These are phyloP conservation scores for Myathropa florea DNA, from an alignment of 2,888 invertebrate species.

Conservation along the genomic window DNA sequence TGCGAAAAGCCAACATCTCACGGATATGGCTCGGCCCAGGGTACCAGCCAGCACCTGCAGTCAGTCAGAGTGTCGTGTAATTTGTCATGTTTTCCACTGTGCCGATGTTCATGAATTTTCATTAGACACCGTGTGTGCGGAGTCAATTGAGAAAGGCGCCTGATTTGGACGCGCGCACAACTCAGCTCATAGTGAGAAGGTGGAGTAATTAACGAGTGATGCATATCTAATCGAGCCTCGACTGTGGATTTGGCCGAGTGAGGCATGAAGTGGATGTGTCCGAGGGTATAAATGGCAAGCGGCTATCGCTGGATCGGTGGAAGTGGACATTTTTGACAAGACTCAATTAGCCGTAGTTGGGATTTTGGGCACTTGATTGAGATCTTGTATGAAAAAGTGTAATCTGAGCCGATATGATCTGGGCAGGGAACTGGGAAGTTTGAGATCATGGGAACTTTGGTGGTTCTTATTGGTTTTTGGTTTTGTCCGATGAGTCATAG, in stretches of 20 bases:
- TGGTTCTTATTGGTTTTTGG: neutral
- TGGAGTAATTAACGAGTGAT: conserved; percentile 68
- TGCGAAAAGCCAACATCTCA: neutral
- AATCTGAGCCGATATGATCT: neutral
- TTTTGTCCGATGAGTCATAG: neutral
- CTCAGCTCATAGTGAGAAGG: conserved; percentile 44
- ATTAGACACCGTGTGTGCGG: conserved; percentile 24
- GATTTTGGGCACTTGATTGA: conserved; percentile 53
- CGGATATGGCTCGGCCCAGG: neutral
- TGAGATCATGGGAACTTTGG: neutral
- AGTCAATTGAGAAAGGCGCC: conserved; percentile 5
- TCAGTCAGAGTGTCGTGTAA: conserved; percentile 66
- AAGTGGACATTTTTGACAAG: conserved; percentile 46
- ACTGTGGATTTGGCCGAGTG: conserved; percentile 44
- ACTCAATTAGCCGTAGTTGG: conserved; percentile 61
- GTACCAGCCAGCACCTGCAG: conserved; percentile 11
- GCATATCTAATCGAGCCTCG: conserved; percentile 62
- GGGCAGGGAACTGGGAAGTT: neutral
- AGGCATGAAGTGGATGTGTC: conserved; percentile 57
- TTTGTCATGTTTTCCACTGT: conserved; percentile 63
- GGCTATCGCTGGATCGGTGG: conserved; percentile 38
- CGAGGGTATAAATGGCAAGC: conserved; percentile 35
- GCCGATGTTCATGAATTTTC: conserved; percentile 61
- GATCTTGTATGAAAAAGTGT: conserved; percentile 6
- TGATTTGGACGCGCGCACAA: conserved; percentile 45